A percentile compares a stretch with the other conserved stretches of the same genome.
Evolutionary conservation across 1,140 invertebrate genomes (phyloP).

Genomic region (Caerostris extrusa): DNA sequence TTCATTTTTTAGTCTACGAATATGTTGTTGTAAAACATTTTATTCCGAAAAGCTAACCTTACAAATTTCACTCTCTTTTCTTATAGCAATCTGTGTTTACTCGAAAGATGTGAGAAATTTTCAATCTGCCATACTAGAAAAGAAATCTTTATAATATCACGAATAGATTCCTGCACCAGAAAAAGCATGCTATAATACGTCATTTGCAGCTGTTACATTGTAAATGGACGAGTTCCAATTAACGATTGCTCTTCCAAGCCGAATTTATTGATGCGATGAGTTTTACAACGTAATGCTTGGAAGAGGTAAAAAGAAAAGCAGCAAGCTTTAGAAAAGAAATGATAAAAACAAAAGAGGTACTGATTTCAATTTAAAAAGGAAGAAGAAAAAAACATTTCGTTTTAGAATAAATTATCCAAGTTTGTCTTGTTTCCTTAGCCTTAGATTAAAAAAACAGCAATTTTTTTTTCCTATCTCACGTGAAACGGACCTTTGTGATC

Average conservation of each 20-base stretch:
- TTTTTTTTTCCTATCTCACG: neutral
- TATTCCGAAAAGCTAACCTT: too few relatives aligned
- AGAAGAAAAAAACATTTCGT: neutral
- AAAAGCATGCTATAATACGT: slow-evolving; percentile 54
- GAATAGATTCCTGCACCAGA: neutral
- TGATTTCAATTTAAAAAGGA: slow-evolving; percentile 32
- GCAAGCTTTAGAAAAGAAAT: neutral
- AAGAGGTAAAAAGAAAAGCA: neutral
- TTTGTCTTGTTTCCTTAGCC: slow-evolving; percentile 26
- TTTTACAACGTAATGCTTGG: neutral
- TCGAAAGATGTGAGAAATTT: neutral
- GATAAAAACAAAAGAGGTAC: neutral
- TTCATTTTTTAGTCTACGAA: too few relatives aligned
- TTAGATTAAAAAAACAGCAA: neutral
- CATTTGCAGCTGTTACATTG: slow-evolving; percentile 45
- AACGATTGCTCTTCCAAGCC: slow-evolving; percentile 35
- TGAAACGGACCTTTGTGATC: neutral
- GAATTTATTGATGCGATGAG: slow-evolving; percentile 1
- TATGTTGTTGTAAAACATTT: too few relatives aligned
- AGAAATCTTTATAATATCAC: slow-evolving; percentile 17
- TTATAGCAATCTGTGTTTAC: too few relatives aligned
- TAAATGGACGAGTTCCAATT: slow-evolving; percentile 52
- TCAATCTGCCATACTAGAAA: slow-evolving; percentile 2
- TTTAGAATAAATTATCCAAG: slow-evolving; percentile 16
- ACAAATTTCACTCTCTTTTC: too few relatives aligned